Base-by-base conservation (phyloP, 2,888 invertebrate genomes). In the Thumatha senex region DNA sequence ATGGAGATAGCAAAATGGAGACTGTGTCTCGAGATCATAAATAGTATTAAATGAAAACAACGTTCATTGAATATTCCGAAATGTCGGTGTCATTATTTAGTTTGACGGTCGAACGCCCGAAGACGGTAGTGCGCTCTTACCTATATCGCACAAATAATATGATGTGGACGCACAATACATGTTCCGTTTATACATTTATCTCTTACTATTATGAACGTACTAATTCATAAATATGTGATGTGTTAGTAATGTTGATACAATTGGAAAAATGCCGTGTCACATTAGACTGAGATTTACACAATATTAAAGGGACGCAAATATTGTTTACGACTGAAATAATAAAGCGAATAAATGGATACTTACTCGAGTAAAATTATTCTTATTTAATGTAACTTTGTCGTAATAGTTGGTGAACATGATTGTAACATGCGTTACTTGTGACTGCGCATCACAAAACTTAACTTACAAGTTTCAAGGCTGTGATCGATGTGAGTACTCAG, bases 1-100 rank as follows among this genome's bases (percentile, higher is more conserved):
- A 59, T 49, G 46, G 50, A 54, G 55, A 51, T 54, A 57, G 67
- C 61, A 50, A 63, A 50, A 63, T 51, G 38, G 67, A 63, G 68
- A 67, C 61, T 56, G 56, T 55, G 58, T 70, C 68, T 67, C 59
- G 18, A 48, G 51, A 61, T 70, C 61, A 52, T 58, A 58, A 47
- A 57, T 63, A 42, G 60, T 53, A 50, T 58, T 67, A 67, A 71
- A 59, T 8, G 55, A 56, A 58, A 51, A 39, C 64, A 67, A 67
- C 55, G 46, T 70, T 61, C 63, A 67, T 63, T 67, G 53, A 61
- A 61, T 63, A 57, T 59, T 61, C 72, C 68, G 72, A 72, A 70
- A 71, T 72, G 69, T 70, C 61, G 58, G 59, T 65, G 62, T 68
- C 65, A 60, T 56, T 52, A 58, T n/a, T n/a, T 63, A 61, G 54